phyloP scores from a whole-genome alignment of 2,113 vertebrate species.

The Cheilinus undulatus region DNA sequence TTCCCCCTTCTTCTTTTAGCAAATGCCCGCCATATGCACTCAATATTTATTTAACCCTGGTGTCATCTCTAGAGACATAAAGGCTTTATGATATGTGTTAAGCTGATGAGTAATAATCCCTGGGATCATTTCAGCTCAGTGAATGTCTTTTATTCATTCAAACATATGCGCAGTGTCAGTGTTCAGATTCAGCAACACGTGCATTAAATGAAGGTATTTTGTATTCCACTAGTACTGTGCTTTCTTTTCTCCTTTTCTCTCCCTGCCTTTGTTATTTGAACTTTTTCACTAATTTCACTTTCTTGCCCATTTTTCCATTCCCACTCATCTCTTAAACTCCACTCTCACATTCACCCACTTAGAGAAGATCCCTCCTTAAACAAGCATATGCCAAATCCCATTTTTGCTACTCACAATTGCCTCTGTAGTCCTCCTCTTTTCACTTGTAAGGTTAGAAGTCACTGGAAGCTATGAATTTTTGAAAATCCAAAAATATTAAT shows the following conservation, averaged over 20 bases:
- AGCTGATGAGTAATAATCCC: not conserved
- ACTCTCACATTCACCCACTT: not conserved
- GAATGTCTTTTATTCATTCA: not conserved
- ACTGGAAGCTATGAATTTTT: not conserved
- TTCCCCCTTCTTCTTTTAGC: not conserved
- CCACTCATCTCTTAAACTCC: not conserved
- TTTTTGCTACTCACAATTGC: not conserved
- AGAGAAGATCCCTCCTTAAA: not conserved
- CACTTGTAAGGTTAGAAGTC: not conserved
- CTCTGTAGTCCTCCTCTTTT: not conserved
- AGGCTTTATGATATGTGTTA: no score
- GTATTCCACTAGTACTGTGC: no score
- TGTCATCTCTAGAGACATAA: not conserved
- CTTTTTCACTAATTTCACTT: not conserved
- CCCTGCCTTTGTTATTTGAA: not conserved
- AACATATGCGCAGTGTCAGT: no score
- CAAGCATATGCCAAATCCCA: conserved; percentile 8
- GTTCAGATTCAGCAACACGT: no score
- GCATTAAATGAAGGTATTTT: no score
- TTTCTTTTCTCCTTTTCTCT: not conserved
- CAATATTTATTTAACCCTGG: not conserved
- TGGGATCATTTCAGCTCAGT: not conserved
- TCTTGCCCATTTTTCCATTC: not conserved
- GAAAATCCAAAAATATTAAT: not conserved
- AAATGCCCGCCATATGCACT: not conserved